phyloP scores from a whole-genome alignment of 2,113 vertebrate species.

The Polypterus bichir region DNA sequence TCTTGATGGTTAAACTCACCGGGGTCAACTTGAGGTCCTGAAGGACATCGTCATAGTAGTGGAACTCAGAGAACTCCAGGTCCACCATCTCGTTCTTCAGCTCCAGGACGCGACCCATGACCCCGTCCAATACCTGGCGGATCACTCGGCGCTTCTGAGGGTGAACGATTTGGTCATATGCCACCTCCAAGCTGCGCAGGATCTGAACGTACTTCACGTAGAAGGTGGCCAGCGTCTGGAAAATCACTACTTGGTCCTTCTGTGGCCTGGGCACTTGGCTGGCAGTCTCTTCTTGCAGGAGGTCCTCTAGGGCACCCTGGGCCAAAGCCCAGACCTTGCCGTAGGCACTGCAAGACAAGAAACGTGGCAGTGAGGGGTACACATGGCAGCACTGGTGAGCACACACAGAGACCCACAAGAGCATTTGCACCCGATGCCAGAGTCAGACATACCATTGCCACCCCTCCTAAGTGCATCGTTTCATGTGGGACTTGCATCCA shows the following conservation, averaged over 20 bases:
- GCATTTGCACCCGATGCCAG: too few relatives aligned
- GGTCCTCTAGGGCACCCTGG: slow-evolving; percentile 46
- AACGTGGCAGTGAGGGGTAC: background rate
- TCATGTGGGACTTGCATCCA: too few relatives aligned
- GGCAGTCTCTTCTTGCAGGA: slow-evolving; percentile 50
- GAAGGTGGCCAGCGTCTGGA: slow-evolving; percentile 45
- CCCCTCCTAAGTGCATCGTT: too few relatives aligned
- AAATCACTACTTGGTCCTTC: slow-evolving; percentile 30
- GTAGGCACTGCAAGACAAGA: slow-evolving; percentile 40
- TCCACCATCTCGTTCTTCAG: slow-evolving; percentile 68
- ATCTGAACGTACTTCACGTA: slow-evolving; percentile 68
- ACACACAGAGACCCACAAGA: too few relatives aligned
- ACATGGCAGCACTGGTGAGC: too few relatives aligned
- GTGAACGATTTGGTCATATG: slow-evolving; percentile 51
- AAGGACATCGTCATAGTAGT: slow-evolving; percentile 52
- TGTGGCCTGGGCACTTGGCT: slow-evolving; percentile 26
- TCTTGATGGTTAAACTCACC: slow-evolving; percentile 34
- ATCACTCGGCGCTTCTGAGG: slow-evolving; percentile 52
- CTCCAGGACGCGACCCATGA: slow-evolving; percentile 68
- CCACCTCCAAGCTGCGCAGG: slow-evolving; percentile 42
- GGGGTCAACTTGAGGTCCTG: slow-evolving; percentile 56
- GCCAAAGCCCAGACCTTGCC: slow-evolving; percentile 56
- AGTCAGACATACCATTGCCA: too few relatives aligned
- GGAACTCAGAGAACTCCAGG: slow-evolving; percentile 60
- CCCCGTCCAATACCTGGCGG: slow-evolving; percentile 45